A percentile compares a stretch with the other conserved stretches of the same genome.
Evolutionary conservation across 2,113 vertebrate genomes (phyloP).

Genomic region (Marmota flaviventris): DNA sequence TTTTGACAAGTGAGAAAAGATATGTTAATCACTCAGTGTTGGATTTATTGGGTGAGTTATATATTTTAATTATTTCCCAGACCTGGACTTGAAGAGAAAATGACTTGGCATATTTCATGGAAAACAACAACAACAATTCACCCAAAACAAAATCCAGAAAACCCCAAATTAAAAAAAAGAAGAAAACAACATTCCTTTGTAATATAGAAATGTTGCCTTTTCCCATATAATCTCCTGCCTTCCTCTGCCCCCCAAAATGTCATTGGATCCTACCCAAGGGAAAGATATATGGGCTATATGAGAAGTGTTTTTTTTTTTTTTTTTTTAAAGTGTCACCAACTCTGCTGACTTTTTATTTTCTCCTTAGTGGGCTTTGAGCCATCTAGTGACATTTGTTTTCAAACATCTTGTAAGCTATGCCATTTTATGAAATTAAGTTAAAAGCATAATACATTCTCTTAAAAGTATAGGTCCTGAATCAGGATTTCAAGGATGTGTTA

Average conservation of each 20-base stretch:
- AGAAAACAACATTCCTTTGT: background rate
- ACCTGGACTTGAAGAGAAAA: slow-evolving; percentile 44
- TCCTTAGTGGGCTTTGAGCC: slow-evolving; percentile 53
- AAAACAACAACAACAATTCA: background rate
- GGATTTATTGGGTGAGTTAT: slow-evolving; percentile 50
- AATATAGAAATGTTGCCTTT: slow-evolving; percentile 12
- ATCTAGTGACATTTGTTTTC: slow-evolving; percentile 61
- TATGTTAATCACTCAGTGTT: slow-evolving; percentile 27
- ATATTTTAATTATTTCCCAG: slow-evolving; percentile 44
- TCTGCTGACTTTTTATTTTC: slow-evolving; percentile 58
- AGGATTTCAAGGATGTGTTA: slow-evolving; percentile 22
- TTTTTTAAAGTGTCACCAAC: slow-evolving; percentile 2
- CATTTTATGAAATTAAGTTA: slow-evolving; percentile 68
- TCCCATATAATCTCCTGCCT: background rate
- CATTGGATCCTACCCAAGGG: background rate
- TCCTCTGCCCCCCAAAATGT: background rate
- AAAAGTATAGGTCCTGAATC: slow-evolving; percentile 33
- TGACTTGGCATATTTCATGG: slow-evolving; percentile 26
- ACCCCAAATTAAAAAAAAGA: background rate
- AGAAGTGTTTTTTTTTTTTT: background rate
- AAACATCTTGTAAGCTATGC: slow-evolving; percentile 48
- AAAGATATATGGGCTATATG: background rate
- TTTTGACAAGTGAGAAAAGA: slow-evolving; percentile 47
- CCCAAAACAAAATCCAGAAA: background rate
- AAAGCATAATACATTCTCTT: slow-evolving; percentile 47